Evolutionary conservation across 2,113 vertebrate genomes (phyloP).

Genomic region (Chaetodon auriga): DNA sequence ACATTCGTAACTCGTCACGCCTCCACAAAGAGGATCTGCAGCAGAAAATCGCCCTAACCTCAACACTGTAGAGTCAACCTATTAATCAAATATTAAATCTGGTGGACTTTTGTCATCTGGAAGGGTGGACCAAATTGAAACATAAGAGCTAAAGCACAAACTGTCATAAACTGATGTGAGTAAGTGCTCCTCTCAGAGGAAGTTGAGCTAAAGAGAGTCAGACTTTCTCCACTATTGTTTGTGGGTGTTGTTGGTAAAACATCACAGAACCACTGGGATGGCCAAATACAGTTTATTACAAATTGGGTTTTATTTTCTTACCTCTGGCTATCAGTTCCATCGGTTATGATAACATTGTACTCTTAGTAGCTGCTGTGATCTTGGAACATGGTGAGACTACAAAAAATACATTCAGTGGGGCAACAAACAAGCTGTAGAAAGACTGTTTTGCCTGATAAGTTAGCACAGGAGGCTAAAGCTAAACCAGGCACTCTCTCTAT

Average conservation of each 20-base stretch:
- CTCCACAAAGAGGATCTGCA: not conserved
- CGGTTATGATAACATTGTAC: too few relatives aligned
- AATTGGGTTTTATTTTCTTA: not conserved
- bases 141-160: not conserved
- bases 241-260: not conserved
- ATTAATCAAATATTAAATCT: not conserved
- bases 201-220: not conserved
- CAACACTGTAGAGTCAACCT: not conserved
- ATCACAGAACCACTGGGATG: not conserved
- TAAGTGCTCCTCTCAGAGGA: not conserved
- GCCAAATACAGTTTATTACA: not conserved
- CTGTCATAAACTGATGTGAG: not conserved
- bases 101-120: not conserved
- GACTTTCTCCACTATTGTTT: not conserved
- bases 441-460: too few relatives aligned
- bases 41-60: not conserved
- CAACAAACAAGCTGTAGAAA: too few relatives aligned
- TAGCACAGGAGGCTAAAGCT: not conserved
- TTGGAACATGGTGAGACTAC: too few relatives aligned
- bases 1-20: not conserved
- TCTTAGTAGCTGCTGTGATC: too few relatives aligned
- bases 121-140: slow-evolving; percentile 1
- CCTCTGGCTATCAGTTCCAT: not conserved
- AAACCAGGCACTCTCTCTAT: not conserved
- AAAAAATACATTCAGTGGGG: too few relatives aligned